Conservation (phyloP, 2,888 invertebrate genomes). For the Drymonia ruficornis region DNA sequence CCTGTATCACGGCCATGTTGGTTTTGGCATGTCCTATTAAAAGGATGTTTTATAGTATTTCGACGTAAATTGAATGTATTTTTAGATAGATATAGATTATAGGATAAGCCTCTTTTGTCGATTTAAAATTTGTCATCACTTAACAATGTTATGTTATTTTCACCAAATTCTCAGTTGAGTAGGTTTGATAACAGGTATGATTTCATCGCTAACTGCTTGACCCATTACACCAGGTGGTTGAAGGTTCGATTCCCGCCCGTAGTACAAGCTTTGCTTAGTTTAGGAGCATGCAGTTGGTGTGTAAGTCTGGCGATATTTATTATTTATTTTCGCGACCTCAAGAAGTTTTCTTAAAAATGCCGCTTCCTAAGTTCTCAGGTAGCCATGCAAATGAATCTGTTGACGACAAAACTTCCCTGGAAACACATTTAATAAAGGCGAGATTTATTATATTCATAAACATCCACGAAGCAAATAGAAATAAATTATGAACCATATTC, state of each 20-base stretch:
- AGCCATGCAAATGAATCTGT: slow-evolving; percentile 1
- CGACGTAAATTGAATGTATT: not conserved
- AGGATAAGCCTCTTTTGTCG: too few species aligned
- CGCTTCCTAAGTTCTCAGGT: not conserved
- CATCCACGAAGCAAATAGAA: slow-evolving; percentile 33
- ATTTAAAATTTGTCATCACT: too few species aligned
- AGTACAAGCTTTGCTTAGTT: too few species aligned
- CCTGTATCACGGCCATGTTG: slow-evolving; percentile 15
- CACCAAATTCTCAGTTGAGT: too few species aligned
- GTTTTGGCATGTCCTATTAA: not conserved
- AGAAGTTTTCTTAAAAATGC: not conserved
- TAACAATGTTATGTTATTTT: too few species aligned
- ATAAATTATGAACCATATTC: slow-evolving; percentile 34
- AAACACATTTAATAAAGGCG: slow-evolving; percentile 36
- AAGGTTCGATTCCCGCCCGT: too few species aligned
- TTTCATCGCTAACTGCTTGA: too few species aligned
- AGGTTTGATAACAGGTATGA: too few species aligned
- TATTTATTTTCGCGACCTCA: too few species aligned
- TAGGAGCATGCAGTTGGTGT: too few species aligned
- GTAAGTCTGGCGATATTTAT: too few species aligned
- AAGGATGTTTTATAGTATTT: not conserved
- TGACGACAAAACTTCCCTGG: slow-evolving; percentile 1
- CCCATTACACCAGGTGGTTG: too few species aligned
- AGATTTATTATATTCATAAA: slow-evolving; percentile 41
- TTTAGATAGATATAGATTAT: not conserved